phyloP scores from a whole-genome alignment of 2,113 vertebrate species.

The Hippocampus mohnikei region DNA sequence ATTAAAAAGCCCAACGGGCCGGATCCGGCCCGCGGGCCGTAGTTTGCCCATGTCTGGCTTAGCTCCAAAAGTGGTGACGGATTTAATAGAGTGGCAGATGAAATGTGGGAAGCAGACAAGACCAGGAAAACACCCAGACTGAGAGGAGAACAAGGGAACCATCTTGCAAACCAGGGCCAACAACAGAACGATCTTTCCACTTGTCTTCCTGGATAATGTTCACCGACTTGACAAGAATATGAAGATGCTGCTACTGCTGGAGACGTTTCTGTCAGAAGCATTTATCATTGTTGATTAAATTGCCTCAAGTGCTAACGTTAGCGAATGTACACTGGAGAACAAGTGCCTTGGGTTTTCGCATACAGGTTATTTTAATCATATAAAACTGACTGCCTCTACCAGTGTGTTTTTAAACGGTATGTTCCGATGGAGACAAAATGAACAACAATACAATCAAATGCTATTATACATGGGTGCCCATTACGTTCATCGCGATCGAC shows the following conservation, averaged over 20 bases:
- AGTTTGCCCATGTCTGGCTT: too few species aligned
- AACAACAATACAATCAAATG: not conserved
- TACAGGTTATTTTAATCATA: not conserved
- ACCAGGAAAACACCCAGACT: not conserved
- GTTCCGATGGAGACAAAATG: not conserved
- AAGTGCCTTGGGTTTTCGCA: not conserved
- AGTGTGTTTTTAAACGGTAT: not conserved
- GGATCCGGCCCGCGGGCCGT: too few species aligned
- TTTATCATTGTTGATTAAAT: constrained; percentile 1
- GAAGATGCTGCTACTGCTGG: not conserved
- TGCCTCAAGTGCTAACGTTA: not conserved
- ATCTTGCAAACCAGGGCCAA: not conserved
- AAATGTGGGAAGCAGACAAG: not conserved
- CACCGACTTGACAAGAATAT: not conserved
- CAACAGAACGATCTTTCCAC: not conserved
- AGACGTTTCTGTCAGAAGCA: not conserved
- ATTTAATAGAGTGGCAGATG: not conserved
- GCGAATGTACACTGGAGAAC: not conserved
- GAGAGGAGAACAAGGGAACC: not conserved
- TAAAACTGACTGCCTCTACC: not conserved
- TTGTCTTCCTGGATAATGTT: not conserved
- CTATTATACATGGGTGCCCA: too few species aligned
- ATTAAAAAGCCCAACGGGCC: too few species aligned
- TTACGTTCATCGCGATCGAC: too few species aligned
- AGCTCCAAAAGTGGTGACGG: not conserved